Evolutionary conservation across 2,113 vertebrate genomes (phyloP), one percentile per base, ranked within the genome.

Genomic region (Uria lomvia): DNA sequence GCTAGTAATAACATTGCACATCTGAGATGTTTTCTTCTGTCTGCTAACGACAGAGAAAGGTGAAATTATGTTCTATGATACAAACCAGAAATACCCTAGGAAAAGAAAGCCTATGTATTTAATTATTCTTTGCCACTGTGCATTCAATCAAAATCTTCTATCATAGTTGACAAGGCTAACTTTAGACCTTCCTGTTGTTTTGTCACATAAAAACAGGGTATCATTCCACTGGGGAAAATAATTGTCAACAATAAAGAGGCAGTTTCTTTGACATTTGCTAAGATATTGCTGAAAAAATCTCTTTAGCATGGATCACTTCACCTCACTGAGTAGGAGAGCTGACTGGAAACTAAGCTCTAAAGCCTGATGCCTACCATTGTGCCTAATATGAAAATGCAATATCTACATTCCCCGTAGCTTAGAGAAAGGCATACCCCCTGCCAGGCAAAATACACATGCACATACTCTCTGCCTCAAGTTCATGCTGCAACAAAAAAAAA

Each of bases 221-320:
- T 58, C 63, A 62, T 70, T 84, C 52, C 29, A 11, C 47, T 30
- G 43, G 13, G 14, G 50, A 93, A 74, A 89, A 75, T 81, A 94
- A 93, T 50, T 72, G 22, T 77, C 67, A 86, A n/a, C 30, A 77
- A 23, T 58, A 55, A 68, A 78, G 42, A 67, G 56, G 29, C 27
- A 32, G n/a, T 88, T 95, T 70, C 52, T 83, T 60, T 67, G 21
- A 86, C 76, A 82, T 83, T 91, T 90, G 27, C 56, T 16, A 40
- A 55, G 49, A 83, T 90, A 84, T 40, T 88, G 62, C 79, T 70
- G 40, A 81, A 90, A 90, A 88, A 89, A 86, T 32, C 52, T 73
- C 40, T 88, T 93, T 59, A 66, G 42, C 59, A 86, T 73, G 86
- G 72, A 86, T 94, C 12, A 20, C 60, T 96, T 92, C 93, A 95